These are phyloP conservation scores for Eulimnadia texana DNA, from an alignment of 1,140 invertebrate species.

Conservation along the genomic window DNA sequence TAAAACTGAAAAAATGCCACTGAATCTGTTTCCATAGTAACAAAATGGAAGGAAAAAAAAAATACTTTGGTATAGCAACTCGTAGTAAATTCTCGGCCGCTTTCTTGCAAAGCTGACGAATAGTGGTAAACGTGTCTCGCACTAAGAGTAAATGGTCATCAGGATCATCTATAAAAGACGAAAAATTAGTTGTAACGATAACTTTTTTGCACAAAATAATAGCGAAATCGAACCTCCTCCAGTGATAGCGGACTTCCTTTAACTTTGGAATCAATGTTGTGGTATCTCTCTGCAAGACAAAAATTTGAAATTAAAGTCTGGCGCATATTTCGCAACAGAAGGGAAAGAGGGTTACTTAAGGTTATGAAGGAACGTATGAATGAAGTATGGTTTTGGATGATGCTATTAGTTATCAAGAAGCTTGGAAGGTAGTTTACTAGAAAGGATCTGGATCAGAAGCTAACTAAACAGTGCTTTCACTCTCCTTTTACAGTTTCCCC, in stretches of 20 bases:
- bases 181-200: constrained; percentile 1
- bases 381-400: too few relatives aligned
- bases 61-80: neutral
- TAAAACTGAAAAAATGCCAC: too few relatives aligned
- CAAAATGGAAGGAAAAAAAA: neutral
- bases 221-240: constrained; percentile 46
- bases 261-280: constrained; percentile 52
- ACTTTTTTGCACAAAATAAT: constrained; percentile 2
- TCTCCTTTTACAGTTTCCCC: too few relatives aligned
- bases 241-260: constrained; percentile 53
- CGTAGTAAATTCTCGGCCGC: constrained; percentile 21
- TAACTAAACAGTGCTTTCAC: too few relatives aligned
- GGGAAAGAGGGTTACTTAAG: neutral
- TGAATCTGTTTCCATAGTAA: too few relatives aligned
- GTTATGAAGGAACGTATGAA: too few relatives aligned
- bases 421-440: too few relatives aligned
- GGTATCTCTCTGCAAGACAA: constrained; percentile 45
- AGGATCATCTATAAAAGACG: constrained; percentile 43
- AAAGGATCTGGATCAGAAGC: too few relatives aligned
- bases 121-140: too few relatives aligned
- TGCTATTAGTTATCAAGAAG: too few relatives aligned
- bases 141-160: constrained; percentile 50
- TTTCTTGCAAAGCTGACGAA: too few relatives aligned
- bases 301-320: too few relatives aligned
- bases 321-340: constrained; percentile 2